A percentile compares a stretch with the other conserved stretches of the same genome.
Conservation (phyloP, 2,113 vertebrate species). For the Trogon surrucura region DNA sequence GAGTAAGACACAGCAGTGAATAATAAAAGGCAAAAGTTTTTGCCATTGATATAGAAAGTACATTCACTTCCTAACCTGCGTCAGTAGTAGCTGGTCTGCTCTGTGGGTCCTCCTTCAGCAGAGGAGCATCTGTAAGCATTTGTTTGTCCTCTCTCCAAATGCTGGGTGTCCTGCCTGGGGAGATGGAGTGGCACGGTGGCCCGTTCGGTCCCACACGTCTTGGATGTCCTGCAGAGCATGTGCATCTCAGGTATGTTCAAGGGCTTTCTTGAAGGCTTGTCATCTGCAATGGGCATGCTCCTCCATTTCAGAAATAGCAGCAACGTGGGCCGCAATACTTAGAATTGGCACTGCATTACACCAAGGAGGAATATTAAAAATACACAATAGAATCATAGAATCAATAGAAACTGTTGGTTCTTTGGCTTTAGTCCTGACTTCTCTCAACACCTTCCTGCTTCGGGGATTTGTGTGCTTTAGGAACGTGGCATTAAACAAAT, state of each 20-base stretch:
- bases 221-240: rapidly evolving
- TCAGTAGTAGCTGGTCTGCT: not conserved
- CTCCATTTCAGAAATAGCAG: not conserved
- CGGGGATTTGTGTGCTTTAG: not conserved
- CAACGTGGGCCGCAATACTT: not conserved
- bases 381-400: not conserved
- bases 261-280: not conserved
- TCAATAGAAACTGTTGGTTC: not conserved
- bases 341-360: not conserved
- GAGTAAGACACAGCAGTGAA: not conserved
- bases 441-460: not conserved
- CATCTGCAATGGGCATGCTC: no score
- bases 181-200: not conserved
- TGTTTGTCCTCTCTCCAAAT: not conserved
- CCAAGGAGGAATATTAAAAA: not conserved
- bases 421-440: not conserved
- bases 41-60: not conserved
- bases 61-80: not conserved
- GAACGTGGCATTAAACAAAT: not conserved
- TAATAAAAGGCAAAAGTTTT: not conserved
- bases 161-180: not conserved
- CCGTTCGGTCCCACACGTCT: not conserved
- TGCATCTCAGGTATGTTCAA: not conserved
- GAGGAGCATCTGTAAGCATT: not conserved
- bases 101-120: not conserved